Conservation (phyloP, 2,797 vertebrate species). For the Hydrolagus colliei region DNA sequence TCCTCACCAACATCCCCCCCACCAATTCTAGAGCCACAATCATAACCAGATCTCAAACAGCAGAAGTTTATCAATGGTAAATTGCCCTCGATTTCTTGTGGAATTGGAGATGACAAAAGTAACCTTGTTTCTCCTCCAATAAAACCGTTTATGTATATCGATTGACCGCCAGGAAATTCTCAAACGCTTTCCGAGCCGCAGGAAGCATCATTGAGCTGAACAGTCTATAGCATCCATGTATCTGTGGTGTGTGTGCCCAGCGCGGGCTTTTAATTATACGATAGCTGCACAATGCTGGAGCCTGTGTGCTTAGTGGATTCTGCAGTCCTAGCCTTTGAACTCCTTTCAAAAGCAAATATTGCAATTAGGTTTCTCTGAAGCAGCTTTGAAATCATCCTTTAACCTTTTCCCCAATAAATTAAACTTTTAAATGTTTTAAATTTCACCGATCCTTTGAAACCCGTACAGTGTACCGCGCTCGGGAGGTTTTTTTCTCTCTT, state of each 20-base stretch:
- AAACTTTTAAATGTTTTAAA: neutral
- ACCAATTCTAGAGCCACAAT: neutral
- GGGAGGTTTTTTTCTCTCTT: neutral
- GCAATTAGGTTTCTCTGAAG: neutral
- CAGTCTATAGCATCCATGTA: neutral
- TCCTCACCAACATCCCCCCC: neutral
- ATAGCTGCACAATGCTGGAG: neutral
- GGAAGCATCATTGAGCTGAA: neutral
- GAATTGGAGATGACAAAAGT: too few relatives aligned
- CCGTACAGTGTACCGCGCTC: neutral
- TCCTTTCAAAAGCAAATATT: conserved; percentile 2
- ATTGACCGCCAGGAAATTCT: neutral
- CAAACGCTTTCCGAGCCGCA: neutral
- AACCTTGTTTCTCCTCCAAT: too few relatives aligned
- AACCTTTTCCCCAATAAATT: conserved; percentile 3
- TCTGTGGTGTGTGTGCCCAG: too few relatives aligned
- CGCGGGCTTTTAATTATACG: neutral
- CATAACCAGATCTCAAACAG: too few relatives aligned
- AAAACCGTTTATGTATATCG: neutral
- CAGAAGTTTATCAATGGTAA: too few relatives aligned
- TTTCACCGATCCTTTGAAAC: neutral
- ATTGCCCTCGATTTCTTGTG: too few relatives aligned
- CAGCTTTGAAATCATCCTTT: neutral
- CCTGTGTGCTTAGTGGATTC: neutral
- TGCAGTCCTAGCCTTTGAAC: neutral